phyloP scores from a whole-genome alignment of 2,797 vertebrate species.

The Pangasius krempfi region DNA sequence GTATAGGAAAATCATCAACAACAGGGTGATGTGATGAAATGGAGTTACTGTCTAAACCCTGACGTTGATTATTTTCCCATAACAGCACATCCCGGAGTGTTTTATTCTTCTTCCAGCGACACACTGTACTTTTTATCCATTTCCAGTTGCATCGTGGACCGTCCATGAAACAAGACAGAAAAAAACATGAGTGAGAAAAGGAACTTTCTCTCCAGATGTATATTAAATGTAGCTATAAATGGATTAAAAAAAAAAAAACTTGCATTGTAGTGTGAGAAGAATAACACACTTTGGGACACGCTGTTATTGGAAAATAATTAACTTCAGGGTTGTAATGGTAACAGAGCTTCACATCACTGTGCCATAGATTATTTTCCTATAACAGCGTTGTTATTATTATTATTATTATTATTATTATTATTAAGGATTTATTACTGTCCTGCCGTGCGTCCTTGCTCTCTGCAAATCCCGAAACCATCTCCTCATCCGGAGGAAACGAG shows the following conservation, averaged over 20 bases:
- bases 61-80: neutral
- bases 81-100: neutral
- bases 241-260: neutral
- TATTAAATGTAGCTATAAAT: neutral
- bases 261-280: neutral
- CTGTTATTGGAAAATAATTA: neutral
- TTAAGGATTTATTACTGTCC: constrained; percentile 63
- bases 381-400: neutral
- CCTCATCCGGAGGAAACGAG: constrained; percentile 77
- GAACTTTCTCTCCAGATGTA: neutral
- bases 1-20: neutral
- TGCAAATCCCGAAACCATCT: constrained; percentile 75
- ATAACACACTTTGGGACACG: neutral
- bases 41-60: neutral
- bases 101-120: neutral
- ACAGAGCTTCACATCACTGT: neutral
- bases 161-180: neutral
- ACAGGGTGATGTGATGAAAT: neutral
- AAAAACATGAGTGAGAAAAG: neutral
- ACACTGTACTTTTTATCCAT: neutral
- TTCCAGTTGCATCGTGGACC: neutral
- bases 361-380: neutral
- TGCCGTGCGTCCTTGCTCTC: constrained; percentile 61
- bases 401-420: neutral
- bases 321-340: neutral